A percentile compares a stretch with the other conserved stretches of the same genome.
Conservation (phyloP, 2,888 invertebrate species). For the Drosophila birchii region DNA sequence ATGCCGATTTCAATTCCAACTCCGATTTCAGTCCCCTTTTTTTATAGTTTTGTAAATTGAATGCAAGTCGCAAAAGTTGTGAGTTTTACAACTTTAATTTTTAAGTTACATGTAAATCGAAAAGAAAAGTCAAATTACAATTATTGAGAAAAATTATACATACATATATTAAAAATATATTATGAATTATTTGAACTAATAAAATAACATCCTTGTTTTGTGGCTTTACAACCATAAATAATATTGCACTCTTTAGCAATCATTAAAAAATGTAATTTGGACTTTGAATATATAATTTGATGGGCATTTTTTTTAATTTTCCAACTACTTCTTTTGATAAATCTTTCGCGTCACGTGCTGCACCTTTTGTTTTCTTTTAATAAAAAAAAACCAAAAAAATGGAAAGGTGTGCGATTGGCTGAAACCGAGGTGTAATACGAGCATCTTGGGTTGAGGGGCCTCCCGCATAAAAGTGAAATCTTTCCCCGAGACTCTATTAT, state of each 20-base stretch:
- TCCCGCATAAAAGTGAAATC: conserved; percentile 73
- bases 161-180: neutral
- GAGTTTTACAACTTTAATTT: conserved; percentile 23
- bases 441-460: conserved; percentile 25
- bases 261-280: conserved; percentile 1
- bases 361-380: conserved; percentile 12
- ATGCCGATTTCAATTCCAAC: conserved; percentile 23
- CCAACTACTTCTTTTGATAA: conserved; percentile 15
- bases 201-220: neutral
- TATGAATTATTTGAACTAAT: neutral
- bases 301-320: neutral
- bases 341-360: conserved; percentile 36
- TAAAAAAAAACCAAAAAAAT: neutral
- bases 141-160: neutral
- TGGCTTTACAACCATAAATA: neutral
- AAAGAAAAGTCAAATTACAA: neutral
- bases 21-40: neutral
- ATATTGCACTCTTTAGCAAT: neutral
- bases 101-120: neutral
- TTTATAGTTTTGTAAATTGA: neutral
- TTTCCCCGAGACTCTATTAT: conserved; percentile 57
- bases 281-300: conserved; percentile 1
- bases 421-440: neutral
- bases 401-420: conserved; percentile 16
- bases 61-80: conserved; percentile 18